These are phyloP conservation scores for Cephus sareptanus DNA, from an alignment of 2,888 invertebrate species.

Conservation along the genomic window DNA sequence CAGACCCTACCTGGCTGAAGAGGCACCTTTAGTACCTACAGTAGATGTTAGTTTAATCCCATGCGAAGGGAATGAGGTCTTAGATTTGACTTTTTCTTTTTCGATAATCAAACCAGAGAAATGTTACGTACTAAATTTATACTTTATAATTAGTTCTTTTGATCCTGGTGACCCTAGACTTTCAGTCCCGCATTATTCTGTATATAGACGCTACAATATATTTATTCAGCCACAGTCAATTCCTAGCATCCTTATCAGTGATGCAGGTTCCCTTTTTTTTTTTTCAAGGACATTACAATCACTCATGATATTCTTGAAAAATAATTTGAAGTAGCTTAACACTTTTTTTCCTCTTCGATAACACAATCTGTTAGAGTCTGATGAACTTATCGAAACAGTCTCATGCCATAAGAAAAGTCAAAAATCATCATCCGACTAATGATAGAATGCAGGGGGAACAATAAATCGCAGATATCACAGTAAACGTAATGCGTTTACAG, in stretches of 20 bases:
- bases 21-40: background rate
- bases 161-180: background rate
- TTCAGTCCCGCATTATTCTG: background rate
- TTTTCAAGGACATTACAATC: background rate
- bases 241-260: background rate
- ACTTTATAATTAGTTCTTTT: background rate
- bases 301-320: background rate
- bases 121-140: background rate
- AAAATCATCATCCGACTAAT: background rate
- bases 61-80: background rate
- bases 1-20: background rate
- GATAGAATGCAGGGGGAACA: background rate
- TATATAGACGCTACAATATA: background rate
- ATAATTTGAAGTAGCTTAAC: background rate
- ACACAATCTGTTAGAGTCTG: background rate
- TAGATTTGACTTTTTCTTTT: background rate
- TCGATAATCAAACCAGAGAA: background rate
- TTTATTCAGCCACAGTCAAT: background rate
- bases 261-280: background rate
- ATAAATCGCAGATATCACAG: background rate
- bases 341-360: background rate
- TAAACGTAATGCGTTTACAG: background rate
- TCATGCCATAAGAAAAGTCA: background rate
- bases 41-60: background rate
- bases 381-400: background rate